phyloP scores from a whole-genome alignment of 2,113 vertebrate genomes.

The Prolemur simus region DNA sequence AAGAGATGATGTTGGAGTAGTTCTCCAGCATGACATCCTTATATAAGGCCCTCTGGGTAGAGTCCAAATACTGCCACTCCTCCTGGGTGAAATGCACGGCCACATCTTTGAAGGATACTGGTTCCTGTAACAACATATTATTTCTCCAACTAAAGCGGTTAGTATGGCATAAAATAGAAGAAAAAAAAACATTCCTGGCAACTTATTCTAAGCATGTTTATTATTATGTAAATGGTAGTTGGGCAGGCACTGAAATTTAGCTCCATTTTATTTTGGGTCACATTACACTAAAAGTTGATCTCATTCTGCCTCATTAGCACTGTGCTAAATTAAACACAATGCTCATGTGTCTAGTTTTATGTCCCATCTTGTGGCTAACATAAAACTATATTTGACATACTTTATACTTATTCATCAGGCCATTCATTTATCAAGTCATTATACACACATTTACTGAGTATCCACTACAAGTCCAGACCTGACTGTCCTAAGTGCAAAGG shows the following conservation, averaged over 20 bases:
- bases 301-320: not conserved
- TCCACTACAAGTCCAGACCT: not conserved
- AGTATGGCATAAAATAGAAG: not conserved
- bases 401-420: not conserved
- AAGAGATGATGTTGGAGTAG: not conserved
- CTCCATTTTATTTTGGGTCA: not conserved
- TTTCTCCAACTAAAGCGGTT: not conserved
- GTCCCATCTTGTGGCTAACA: not conserved
- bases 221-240: not conserved
- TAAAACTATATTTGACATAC: not conserved
- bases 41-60: not conserved
- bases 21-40: not conserved
- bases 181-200: not conserved
- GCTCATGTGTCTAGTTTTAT: not conserved
- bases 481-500: not conserved
- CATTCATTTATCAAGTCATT: not conserved
- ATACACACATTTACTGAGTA: not conserved
- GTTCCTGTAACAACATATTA: not conserved
- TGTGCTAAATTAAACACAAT: not conserved
- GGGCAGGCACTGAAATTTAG: not conserved
- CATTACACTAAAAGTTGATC: not conserved
- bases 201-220: not conserved
- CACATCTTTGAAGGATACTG: constrained; percentile 16
- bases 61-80: not conserved
- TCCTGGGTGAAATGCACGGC: not conserved